Conservation (phyloP, 2,113 vertebrate genomes). For the Bubo bubo region DNA sequence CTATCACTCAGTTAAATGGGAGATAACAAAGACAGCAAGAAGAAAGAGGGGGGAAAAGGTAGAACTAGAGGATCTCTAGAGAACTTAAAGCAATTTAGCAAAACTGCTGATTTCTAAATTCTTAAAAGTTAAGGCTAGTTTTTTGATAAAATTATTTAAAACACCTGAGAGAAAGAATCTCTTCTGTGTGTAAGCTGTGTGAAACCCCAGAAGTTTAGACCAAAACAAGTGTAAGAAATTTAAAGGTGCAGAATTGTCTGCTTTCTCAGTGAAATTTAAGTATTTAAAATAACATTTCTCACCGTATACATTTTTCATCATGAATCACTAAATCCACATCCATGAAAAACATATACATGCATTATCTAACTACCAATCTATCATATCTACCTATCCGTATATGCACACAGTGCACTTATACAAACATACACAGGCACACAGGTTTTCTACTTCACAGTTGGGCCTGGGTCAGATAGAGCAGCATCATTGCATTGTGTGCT, state of each 20-base stretch:
- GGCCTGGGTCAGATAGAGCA: neutral
- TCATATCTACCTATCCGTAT: neutral
- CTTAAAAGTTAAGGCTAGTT: neutral
- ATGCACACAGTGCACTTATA: neutral
- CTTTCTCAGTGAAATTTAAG: neutral
- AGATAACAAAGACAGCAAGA: conserved; percentile 32
- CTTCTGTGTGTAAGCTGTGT: neutral
- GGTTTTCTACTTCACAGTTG: neutral
- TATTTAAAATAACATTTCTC: neutral
- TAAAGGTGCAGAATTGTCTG: neutral
- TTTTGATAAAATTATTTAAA: conserved; percentile 18
- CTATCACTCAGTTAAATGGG: conserved; percentile 53
- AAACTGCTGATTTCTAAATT: conserved; percentile 53
- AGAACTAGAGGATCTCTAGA: neutral
- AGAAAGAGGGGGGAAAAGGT: neutral
- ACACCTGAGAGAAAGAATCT: neutral
- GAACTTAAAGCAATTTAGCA: conserved; percentile 41
- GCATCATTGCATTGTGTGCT: fast-evolving
- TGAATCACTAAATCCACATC: neutral
- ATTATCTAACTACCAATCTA: neutral
- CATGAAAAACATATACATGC: neutral
- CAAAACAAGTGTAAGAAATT: neutral
- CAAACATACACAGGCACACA: neutral
- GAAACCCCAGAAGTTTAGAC: neutral
- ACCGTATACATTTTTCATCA: neutral